Evolutionary conservation across 2,888 invertebrate genomes (phyloP), one percentile per base, ranked within the genome.

Genomic region (Xylophagus ater): DNA sequence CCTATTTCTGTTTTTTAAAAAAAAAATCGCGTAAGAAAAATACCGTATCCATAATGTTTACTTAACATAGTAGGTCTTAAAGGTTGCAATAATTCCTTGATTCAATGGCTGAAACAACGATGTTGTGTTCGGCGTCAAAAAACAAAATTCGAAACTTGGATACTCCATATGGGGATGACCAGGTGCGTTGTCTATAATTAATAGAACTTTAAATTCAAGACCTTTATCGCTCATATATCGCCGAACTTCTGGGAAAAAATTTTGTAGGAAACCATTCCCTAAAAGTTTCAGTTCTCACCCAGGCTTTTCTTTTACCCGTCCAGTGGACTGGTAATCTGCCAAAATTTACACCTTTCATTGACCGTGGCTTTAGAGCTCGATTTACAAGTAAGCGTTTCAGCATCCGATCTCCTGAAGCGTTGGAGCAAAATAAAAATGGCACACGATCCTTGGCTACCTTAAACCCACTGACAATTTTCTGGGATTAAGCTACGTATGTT

Each of bases 41-140:
- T n/a, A n/a, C n/a, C n/a, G n/a, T n/a, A n/a, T n/a, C n/a, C n/a
- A n/a, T n/a, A 45, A 47, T 19, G 35, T 23, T 26, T 33, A 29
- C 34, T 45, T 50, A 2, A 52, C 33, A 37, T 53, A 55, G 26
- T 49, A 45, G 25, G 48, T 47, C 40, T 52, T 54, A 43, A 55
- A 55, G 28, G 49, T 49, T 41, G 50, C 41, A 42, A 51, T 53
- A 34, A 52, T 52, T 34, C 51, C 50, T 47, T 55, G 51, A 41
- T 52, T 48, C 38, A 54, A 32, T 29, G 51, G 52, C 47, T 54
- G 52, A 31, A 54, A 34, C 13, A 52, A 33, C 29, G 48, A 49
- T 35, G 49, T 51, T 14, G 50, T 54, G 46, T 52, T 52, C 29
- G 37, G 44, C 17, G 47, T 50, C 47, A 49, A 46, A 45, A 48